Evolutionary conservation across 2,113 vertebrate species (phyloP), one percentile per base, ranked within the genome.

Genomic region (Prochilodus magdalenae): DNA sequence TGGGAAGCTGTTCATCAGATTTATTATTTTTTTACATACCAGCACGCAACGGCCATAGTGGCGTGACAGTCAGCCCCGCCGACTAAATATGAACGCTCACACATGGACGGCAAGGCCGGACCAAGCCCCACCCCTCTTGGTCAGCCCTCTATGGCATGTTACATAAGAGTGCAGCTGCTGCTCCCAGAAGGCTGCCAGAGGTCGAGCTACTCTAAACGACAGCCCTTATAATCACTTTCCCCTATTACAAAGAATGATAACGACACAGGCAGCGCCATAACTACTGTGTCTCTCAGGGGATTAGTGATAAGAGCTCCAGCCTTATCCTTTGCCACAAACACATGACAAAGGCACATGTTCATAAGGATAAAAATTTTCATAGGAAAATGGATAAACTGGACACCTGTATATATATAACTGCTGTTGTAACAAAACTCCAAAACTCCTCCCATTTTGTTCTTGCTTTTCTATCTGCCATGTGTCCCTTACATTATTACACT

Each of bases 251-350:
- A 51, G 22, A 22, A 20, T 22, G 74, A 77, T 77, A 72, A 72
- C 5, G 55, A 83, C 55, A 16, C 65, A 72, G 44, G 81, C 57
- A 71, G 73, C 29, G 67, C 73, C 80, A 70, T 27, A 75, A 75
- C 12, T 70, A 70, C n/a, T 44, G 66, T 70, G 66, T 70, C 66
- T 44, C 66, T 44, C 10, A 40, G 33, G 47, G 51, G 36, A 76
- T 60, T 70, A 36, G 22, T 24, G 80, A 82, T 76, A 82, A 82
- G 73, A 62, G 13, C 55, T 24, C 53, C 27, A 83, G 76, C 70
- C 67, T 16, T 72, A 75, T 44, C 49, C 66, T 72, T 77, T 77
- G 66, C 30, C 70, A 76, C 12, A 33, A 6, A 62, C 30, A 75
- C 65, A 26, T 44, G 1, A 30, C 67, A 73, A 53, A 62, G 8